Evolutionary conservation across 1,140 invertebrate species (phyloP), one percentile per base, ranked within the genome.

Genomic region (Anastatus disparis): DNA sequence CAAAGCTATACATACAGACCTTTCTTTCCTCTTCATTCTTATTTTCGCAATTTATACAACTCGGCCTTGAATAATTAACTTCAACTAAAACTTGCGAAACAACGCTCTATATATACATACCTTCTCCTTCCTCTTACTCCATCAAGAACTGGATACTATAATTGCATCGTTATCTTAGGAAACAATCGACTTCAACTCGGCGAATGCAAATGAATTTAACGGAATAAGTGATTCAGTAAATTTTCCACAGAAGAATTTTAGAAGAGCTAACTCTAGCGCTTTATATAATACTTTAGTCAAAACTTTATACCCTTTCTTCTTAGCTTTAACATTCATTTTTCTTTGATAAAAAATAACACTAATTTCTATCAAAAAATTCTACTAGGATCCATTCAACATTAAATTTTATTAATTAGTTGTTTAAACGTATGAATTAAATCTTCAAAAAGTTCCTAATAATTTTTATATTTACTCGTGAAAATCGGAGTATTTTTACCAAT

Each of bases 141-240:
- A 24, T 27, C 44, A 50, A 50, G 52, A 46, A 24, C 53, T 46
- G 40, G 52, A 48, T 68, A 68, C 58, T 61, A 53, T 69, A 69
- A 69, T 69, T 69, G 66, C 66, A 62, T 62, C 66, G 66, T 69
- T 69, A 69, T 69, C 66, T 62, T 50, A 62, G 66, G 46, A 61
- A 69, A 52, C 66, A 69, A 56, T 69, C 66, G 66, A 44, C 53
- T 62, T 10, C 56, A 46, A n/a, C 29, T 2, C 42, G 31, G 20
- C 55, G 65, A 68, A 69, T 52, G 35, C 61, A 69, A n/a, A n/a
- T n/a, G n/a, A n/a, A n/a, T n/a, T n/a, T 44, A 69, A 53, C 46
- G n/a, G 35, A 50, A 29, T 48, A 62, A 61, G 66, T 52, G 66
- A 69, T 62, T 62, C 46, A 56, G 2, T 50, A 62, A 69, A 61